Conservation (phyloP, 2,888 invertebrate genomes). For the Candidula unifasciata region DNA sequence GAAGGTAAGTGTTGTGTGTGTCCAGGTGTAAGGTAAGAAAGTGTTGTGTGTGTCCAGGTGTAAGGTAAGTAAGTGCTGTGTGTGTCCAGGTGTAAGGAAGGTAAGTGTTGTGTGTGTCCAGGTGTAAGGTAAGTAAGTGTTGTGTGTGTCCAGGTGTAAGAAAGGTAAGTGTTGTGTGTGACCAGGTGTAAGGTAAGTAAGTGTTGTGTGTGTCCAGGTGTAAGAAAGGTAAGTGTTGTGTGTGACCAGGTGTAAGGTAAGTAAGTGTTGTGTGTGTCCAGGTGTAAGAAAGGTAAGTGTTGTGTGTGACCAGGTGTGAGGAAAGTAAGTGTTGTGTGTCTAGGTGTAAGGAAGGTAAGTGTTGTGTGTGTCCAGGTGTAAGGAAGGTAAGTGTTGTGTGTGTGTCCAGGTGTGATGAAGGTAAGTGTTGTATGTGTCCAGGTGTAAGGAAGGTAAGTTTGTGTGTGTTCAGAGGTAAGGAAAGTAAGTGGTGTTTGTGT, state of each 20-base stretch:
- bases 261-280: conserved; percentile 54
- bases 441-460: conserved; percentile 62
- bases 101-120: too few species aligned
- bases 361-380: conserved; percentile 62
- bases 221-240: too few species aligned
- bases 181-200: too few species aligned
- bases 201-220: too few species aligned
- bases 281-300: conserved; percentile 62
- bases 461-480: conserved; percentile 61
- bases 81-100: too few species aligned
- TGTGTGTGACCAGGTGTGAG: conserved; percentile 63
- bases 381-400: conserved; percentile 52
- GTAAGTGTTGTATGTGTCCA: conserved; percentile 54
- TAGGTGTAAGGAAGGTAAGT: conserved; percentile 63
- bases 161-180: too few species aligned
- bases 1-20: too few species aligned
- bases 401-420: conserved; percentile 68
- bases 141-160: too few species aligned
- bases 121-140: too few species aligned
- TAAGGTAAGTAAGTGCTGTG: too few species aligned
- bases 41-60: too few species aligned
- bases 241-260: conserved; percentile 39
- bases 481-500: conserved; percentile 49
- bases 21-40: too few species aligned
- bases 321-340: conserved; percentile 55